These are phyloP conservation scores for Xanthia togata DNA, from an alignment of 2,888 invertebrate genomes.

Conservation along the genomic window DNA sequence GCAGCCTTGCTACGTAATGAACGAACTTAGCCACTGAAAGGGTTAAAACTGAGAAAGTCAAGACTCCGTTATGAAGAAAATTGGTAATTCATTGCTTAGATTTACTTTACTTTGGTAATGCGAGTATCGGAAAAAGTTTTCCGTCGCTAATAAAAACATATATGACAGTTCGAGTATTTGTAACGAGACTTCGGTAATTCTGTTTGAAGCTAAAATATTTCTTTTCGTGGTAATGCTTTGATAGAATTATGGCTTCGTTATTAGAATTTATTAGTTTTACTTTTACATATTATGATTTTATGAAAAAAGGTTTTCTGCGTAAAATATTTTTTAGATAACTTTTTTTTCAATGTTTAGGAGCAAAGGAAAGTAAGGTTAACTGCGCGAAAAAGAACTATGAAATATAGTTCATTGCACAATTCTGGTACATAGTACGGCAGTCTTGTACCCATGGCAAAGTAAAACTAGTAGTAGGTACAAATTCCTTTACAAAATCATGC, in stretches of 20 bases:
- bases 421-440: not conserved
- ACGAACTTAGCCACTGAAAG: constrained; percentile 83
- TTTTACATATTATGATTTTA: constrained; percentile 31
- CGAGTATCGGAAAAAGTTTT: constrained; percentile 78
- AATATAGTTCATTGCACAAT: not conserved
- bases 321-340: not conserved
- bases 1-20: constrained; percentile 78
- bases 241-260: constrained; percentile 37
- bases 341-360: constrained; percentile 1
- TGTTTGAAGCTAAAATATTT: constrained; percentile 56
- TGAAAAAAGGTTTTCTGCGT: constrained; percentile 8
- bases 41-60: constrained; percentile 81
- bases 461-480: not conserved
- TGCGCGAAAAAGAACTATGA: not conserved
- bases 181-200: constrained; percentile 66
- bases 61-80: constrained; percentile 83
- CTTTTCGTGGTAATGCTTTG: constrained; percentile 40
- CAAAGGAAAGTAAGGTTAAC: not conserved
- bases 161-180: constrained; percentile 72
- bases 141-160: constrained; percentile 74
- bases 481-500: not conserved
- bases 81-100: constrained; percentile 84
- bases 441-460: not conserved
- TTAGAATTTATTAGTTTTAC: constrained; percentile 40
- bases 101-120: constrained; percentile 76